Conservation (phyloP, 2,888 invertebrate genomes). For the Cordilura impudica region DNA sequence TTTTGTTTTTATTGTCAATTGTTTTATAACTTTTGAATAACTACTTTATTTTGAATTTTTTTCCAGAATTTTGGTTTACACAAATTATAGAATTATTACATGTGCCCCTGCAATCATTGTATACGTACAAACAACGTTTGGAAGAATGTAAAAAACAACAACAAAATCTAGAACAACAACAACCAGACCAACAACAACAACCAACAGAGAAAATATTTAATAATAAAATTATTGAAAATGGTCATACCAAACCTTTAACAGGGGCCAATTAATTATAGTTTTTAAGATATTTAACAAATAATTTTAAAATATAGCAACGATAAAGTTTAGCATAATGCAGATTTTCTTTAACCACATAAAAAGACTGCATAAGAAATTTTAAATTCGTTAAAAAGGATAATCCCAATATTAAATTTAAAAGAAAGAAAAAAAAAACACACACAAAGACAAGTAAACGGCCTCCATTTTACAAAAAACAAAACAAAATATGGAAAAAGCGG, state of each 20-base stretch:
- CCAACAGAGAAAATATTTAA: slow-evolving; percentile 47
- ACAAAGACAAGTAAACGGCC: slow-evolving; percentile 32
- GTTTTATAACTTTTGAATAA: no score
- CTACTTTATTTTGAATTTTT: background rate
- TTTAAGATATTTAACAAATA: background rate
- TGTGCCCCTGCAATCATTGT: slow-evolving; percentile 91
- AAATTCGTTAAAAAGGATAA: slow-evolving; percentile 18
- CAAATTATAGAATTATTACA: slow-evolving; percentile 91
- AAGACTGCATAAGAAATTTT: slow-evolving; percentile 49
- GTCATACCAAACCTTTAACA: slow-evolving; percentile 67
- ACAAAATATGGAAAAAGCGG: slow-evolving; percentile 31
- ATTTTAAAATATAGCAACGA: slow-evolving; percentile 47
- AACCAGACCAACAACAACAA: slow-evolving; percentile 10
- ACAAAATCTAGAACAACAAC: slow-evolving; percentile 44
- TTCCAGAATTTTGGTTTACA: slow-evolving; percentile 90
- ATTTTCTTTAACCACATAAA: slow-evolving; percentile 20
- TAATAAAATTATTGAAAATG: slow-evolving; percentile 70
- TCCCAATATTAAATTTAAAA: slow-evolving; percentile 1
- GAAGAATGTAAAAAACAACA: slow-evolving; percentile 67
- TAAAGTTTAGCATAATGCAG: slow-evolving; percentile 48
- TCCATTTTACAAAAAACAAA: slow-evolving; percentile 20
- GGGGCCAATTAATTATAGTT: slow-evolving; percentile 51
- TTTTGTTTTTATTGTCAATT: no score
- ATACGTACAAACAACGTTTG: slow-evolving; percentile 79
- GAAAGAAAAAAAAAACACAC: slow-evolving; percentile 4